phyloP scores from a whole-genome alignment of 2,797 vertebrate genomes.

The Pseudopleuronectes americanus region DNA sequence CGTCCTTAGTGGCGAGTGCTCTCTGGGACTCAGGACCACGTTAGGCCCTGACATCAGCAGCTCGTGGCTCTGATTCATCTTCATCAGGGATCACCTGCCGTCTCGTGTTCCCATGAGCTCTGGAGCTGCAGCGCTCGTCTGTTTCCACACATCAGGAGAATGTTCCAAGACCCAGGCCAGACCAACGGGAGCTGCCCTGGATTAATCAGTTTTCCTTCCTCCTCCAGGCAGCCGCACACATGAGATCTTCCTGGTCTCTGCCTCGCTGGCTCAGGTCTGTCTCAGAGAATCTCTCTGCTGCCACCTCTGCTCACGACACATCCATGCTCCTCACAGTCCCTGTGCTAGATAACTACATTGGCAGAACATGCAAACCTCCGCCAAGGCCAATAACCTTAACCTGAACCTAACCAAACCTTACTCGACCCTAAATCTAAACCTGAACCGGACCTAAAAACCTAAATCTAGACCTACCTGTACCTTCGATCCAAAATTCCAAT shows the following conservation, averaged over 20 bases:
- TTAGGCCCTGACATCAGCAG: constrained; percentile 55
- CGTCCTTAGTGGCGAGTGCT: constrained; percentile 36
- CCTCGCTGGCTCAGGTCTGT: constrained; percentile 29
- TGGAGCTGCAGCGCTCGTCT: constrained; percentile 48
- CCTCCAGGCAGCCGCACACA: constrained; percentile 17
- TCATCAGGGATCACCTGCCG: constrained; percentile 78
- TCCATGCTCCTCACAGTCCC: constrained; percentile 11
- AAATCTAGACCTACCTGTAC: too few species aligned
- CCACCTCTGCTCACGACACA: constrained; percentile 21
- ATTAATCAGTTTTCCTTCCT: constrained; percentile 65
- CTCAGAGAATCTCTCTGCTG: constrained; percentile 21
- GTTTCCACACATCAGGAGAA: constrained; percentile 77
- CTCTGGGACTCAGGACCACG: constrained; percentile 48
- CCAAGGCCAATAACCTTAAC: too few species aligned
- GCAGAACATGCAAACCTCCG: too few species aligned
- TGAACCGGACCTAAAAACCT: too few species aligned
- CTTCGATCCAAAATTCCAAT: too few species aligned
- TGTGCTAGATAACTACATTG: not conserved
- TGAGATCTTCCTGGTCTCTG: constrained; percentile 17
- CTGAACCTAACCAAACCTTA: too few species aligned
- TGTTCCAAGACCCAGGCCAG: constrained; percentile 77
- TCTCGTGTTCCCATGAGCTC: constrained; percentile 73
- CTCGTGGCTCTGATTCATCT: constrained; percentile 72
- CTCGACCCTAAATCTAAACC: too few species aligned
- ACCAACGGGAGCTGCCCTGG: constrained; percentile 67